Evolutionary conservation across 2,888 invertebrate genomes (phyloP), one percentile per base, ranked within the genome.

Genomic region (Digitonthophagus gazella): DNA sequence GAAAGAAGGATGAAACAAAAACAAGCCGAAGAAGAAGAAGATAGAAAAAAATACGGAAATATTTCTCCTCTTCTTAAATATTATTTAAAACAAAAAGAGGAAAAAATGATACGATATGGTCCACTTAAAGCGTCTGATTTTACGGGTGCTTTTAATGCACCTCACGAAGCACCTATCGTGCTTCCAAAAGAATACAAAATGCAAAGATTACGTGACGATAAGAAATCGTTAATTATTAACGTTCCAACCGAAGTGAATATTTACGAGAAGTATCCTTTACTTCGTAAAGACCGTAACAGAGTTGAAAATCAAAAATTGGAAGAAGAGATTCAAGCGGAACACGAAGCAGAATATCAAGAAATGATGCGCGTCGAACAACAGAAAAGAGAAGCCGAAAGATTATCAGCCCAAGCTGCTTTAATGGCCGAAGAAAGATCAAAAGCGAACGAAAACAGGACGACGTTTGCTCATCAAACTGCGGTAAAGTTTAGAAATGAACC

Each of bases 181-280:
- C 6, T 44, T 44, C 1, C 28, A 2, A 44, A 44, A 3, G 28
- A 44, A 44, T 44, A 44, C 11, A 44, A 44, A 44, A 44, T 44
- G 28, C 28, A 44, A 44, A 44, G 28, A 44, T 8, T 44, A 2
- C 11, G 28, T 6, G 28, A 44, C 3, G 28, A 44, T 19, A 61
- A 61, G 3, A 61, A 61, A 18, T 19, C 61, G 16, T n/a, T 61
- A 5, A 18, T 58, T 11, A 58, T 61, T 8, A n/a, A 61, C 8
- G 20, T 61, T 18, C 15, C 61, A 61, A 18, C 61, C 16, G 44
- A 65, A 65, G 55, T n/a, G 15, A 55, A 54, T 18, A 65, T 65
- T 5, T 65, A 65, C 18, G 54, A 65, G 6, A 44, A 54, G 16
- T 65, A 54, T 15, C 65, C 65, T 15, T 54, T 65, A 28, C 15